Evolutionary conservation across 1,140 invertebrate genomes (phyloP), one percentile per base, ranked within the genome.

Genomic region (Brachionus rotundiformis): DNA sequence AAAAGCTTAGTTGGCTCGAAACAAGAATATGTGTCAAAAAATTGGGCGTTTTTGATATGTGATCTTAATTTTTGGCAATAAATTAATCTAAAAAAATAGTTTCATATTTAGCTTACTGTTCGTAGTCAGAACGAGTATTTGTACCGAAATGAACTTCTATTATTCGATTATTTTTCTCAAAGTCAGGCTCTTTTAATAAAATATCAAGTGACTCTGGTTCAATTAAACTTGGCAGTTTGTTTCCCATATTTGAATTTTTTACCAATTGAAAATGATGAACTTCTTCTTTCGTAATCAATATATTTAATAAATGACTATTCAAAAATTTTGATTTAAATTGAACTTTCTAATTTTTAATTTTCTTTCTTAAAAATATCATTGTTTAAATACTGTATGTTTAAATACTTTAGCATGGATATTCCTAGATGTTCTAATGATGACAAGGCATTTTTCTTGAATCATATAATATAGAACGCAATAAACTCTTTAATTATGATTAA

Each of bases 221-320:
- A 41, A 73, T 27, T 44, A 44, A 11, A 73, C 23, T 27, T 13
- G 68, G 68, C 41, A 73, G 23, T 11, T 41, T 44, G 27, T 73
- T 73, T 23, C 68, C 68, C 68, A 73, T 73, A 10, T 73, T 23
- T 73, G 10, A 3, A 29, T 54, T 54, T 54, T 54, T 19, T 23
- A 54, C 19, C 19, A 54, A 54, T 54, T 54, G 16, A 23, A 54
- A 19, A 19, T 8, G 23, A 54, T 10, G 13, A 39, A 36, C 33
- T n/a, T n/a, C n/a, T n/a, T n/a, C n/a, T n/a, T n/a, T n/a, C n/a
- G n/a, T n/a, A n/a, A n/a, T n/a, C n/a, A n/a, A n/a, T n/a, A n/a
- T n/a, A n/a, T n/a, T n/a, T n/a, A n/a, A n/a, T n/a, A n/a, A n/a
- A n/a, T n/a, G n/a, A n/a, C n/a, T n/a, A n/a, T n/a, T n/a, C n/a